Evolutionary conservation across 2,888 invertebrate species (phyloP).

Genomic region (Perizoma affinitatum): DNA sequence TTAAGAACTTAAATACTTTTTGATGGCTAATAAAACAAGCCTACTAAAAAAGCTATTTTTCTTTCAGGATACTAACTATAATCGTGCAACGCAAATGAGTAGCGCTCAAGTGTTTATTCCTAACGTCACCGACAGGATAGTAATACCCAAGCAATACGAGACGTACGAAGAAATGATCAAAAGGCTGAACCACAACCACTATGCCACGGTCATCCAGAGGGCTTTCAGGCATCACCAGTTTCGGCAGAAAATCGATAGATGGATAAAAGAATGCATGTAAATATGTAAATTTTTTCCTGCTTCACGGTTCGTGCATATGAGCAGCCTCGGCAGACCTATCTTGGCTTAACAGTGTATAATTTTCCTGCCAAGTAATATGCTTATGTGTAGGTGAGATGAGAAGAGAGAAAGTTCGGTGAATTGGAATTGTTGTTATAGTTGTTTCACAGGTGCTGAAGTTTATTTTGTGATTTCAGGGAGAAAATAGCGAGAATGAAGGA

Average conservation of each 20-base stretch:
- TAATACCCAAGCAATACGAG: slow-evolving; percentile 86
- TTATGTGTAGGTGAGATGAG: too few relatives aligned
- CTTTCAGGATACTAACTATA: slow-evolving; percentile 78
- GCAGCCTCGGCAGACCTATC: too few relatives aligned
- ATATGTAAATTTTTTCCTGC: slow-evolving; percentile 20
- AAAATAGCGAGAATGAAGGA: slow-evolving; percentile 78
- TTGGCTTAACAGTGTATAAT: too few relatives aligned
- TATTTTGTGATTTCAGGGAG: slow-evolving; percentile 54
- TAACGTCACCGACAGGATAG: slow-evolving; percentile 85
- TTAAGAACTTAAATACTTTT: neutral
- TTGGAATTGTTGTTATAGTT: too few relatives aligned
- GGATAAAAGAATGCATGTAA: slow-evolving; percentile 73
- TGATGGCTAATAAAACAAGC: too few relatives aligned
- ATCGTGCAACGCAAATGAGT: slow-evolving; percentile 86
- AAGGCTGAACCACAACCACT: slow-evolving; percentile 82
- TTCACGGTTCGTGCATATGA: too few relatives aligned
- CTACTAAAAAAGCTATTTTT: neutral
- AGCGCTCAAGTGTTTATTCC: slow-evolving; percentile 84
- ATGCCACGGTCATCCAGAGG: slow-evolving; percentile 86
- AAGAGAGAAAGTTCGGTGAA: too few relatives aligned
- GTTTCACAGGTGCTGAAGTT: too few relatives aligned
- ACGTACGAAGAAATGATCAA: slow-evolving; percentile 85
- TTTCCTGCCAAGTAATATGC: too few relatives aligned
- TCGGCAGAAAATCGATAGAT: slow-evolving; percentile 64
- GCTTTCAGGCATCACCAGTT: slow-evolving; percentile 85